Conservation (phyloP, 2,888 invertebrate genomes). For the Emmelina monodactyla region DNA sequence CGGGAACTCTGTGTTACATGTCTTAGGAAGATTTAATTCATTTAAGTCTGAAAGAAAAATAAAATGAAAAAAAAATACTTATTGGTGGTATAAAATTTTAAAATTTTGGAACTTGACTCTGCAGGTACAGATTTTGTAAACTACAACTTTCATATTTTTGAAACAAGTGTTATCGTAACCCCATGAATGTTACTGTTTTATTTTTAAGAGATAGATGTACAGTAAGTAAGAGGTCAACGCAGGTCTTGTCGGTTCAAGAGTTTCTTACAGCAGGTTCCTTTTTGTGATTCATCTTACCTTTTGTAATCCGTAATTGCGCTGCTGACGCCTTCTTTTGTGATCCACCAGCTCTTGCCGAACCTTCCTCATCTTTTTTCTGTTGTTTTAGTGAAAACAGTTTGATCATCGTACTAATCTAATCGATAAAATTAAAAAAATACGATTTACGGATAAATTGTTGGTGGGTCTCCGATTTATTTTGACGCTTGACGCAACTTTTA, state of each 20-base stretch:
- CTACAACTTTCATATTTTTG: too few species aligned
- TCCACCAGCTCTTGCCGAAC: slow-evolving; percentile 65
- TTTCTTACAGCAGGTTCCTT: too few species aligned
- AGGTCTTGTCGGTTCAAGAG: too few species aligned
- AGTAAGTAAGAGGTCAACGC: too few species aligned
- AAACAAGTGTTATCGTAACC: too few species aligned
- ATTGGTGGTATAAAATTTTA: too few species aligned
- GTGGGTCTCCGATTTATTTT: slow-evolving; percentile 30
- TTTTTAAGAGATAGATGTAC: too few species aligned
- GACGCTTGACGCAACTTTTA: slow-evolving; percentile 46
- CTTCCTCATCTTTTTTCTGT: slow-evolving; percentile 97
- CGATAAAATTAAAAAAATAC: slow-evolving; percentile 44
- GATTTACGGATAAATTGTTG: not conserved
- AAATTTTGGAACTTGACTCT: not conserved
- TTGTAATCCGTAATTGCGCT: slow-evolving; percentile 95
- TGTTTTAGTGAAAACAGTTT: slow-evolving; percentile 98
- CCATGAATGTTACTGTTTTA: too few species aligned
- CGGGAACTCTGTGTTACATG: slow-evolving; percentile 94
- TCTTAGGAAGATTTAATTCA: slow-evolving; percentile 96
- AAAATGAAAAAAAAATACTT: slow-evolving; percentile 3
- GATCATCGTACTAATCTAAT: slow-evolving; percentile 79
- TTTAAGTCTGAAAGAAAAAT: slow-evolving; percentile 84
- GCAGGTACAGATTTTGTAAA: too few species aligned
- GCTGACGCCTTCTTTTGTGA: slow-evolving; percentile 95
- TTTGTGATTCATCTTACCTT: slow-evolving; percentile 72